A percentile compares a stretch with the other conserved stretches of the same genome.
Evolutionary conservation across 1,140 invertebrate species (phyloP).

Genomic region (Propsilocerus akamusi): DNA sequence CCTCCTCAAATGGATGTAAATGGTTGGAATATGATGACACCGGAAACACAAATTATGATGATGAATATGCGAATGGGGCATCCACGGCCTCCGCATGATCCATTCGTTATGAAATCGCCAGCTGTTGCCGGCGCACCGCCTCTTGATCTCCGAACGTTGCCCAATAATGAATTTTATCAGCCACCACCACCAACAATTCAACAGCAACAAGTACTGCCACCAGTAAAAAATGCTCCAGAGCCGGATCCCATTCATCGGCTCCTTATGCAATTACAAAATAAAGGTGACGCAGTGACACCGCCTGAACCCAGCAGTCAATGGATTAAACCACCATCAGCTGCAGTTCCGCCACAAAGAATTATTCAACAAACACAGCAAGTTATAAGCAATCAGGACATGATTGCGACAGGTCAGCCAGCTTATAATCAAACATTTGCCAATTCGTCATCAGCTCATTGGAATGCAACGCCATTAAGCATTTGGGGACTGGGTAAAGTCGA

Average conservation of each 20-base stretch:
- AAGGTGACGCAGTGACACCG: background rate
- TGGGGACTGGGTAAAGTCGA: background rate
- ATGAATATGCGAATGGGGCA: conserved; percentile 13
- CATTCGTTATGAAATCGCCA: conserved; percentile 24
- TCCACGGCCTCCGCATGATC: conserved; percentile 17
- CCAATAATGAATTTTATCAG: conserved; percentile 6
- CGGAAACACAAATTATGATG: background rate
- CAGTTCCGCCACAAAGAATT: too few relatives aligned
- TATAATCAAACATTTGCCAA: too few relatives aligned
- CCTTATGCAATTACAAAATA: conserved; percentile 10
- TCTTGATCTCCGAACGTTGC: background rate
- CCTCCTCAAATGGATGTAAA: conserved; percentile 25
- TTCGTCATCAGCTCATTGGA: background rate
- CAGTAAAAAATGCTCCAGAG: conserved; percentile 8
- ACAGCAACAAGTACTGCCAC: conserved; percentile 5
- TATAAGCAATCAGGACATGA: background rate
- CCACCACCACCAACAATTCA: conserved; percentile 4
- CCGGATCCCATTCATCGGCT: conserved; percentile 5
- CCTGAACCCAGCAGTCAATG: background rate
- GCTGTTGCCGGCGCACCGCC: too few relatives aligned
- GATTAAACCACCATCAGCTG: background rate
- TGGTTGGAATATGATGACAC: background rate
- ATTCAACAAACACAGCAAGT: background rate
- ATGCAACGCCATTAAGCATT: background rate
- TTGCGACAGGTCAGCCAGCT: too few relatives aligned